Conservation (phyloP, 2,113 vertebrate genomes). For the Halichoeres trimaculatus region DNA sequence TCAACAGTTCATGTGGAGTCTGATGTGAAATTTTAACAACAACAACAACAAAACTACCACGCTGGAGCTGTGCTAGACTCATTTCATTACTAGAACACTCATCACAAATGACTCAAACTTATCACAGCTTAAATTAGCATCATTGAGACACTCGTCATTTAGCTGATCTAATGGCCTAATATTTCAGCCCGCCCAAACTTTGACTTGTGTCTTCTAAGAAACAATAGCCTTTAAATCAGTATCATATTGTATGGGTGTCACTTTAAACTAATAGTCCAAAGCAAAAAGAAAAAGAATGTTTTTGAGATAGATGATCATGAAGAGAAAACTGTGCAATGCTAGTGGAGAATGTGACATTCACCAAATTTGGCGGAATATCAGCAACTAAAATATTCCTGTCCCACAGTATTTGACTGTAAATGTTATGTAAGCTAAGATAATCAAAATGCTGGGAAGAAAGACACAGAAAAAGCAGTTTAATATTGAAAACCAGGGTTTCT, state of each 20-base stretch:
- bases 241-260: background rate
- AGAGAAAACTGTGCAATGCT: background rate
- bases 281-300: background rate
- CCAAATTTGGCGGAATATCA: background rate
- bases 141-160: background rate
- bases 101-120: no score
- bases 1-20: slow-evolving; percentile 57
- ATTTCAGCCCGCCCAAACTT: background rate
- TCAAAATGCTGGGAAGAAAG: background rate
- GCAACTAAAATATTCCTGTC: background rate
- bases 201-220: background rate
- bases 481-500: background rate
- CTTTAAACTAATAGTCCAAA: background rate
- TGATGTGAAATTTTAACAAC: slow-evolving; percentile 54
- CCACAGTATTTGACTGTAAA: background rate
- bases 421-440: background rate
- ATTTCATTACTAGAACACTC: background rate
- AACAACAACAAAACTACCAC: slow-evolving; percentile 15
- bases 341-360: background rate
- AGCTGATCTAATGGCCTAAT: background rate
- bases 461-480: background rate
- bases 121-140: background rate
- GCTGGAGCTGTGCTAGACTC: background rate
- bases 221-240: background rate
- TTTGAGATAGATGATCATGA: background rate